A percentile compares a stretch with the other conserved stretches of the same genome.
Evolutionary conservation across 2,113 vertebrate species (phyloP).

Genomic region (Nanorana parkeri): DNA sequence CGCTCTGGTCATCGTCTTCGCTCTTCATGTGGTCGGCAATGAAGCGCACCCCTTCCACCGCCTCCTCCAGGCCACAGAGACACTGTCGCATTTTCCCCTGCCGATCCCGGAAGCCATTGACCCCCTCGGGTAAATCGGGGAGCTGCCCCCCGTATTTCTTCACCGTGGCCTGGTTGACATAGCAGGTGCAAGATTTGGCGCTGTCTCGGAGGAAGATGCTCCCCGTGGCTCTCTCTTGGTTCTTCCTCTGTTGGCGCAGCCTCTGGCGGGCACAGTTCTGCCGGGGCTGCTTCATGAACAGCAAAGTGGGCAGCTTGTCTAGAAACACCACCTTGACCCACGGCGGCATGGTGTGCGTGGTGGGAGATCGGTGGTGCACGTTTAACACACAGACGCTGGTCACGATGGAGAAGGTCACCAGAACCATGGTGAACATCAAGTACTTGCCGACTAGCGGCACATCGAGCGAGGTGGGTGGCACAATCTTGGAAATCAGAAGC

Average conservation of each 20-base stretch:
- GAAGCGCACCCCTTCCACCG: constrained; percentile 92
- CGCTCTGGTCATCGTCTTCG: constrained; percentile 94
- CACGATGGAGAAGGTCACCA: constrained; percentile 96
- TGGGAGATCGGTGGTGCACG: constrained; percentile 93
- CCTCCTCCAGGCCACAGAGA: constrained; percentile 85
- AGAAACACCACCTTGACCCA: constrained; percentile 94
- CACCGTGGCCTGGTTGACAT: constrained; percentile 79
- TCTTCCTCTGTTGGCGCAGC: constrained; percentile 79
- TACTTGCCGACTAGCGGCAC: constrained; percentile 95
- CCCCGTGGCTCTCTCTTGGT: constrained; percentile 62
- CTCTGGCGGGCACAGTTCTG: constrained; percentile 89
- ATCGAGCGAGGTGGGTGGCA: constrained; percentile 91
- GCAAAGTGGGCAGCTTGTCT: constrained; percentile 86
- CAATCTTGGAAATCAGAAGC: constrained; percentile 95
- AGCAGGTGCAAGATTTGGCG: constrained; percentile 81
- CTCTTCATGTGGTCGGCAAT: constrained; percentile 95
- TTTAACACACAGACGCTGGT: constrained; percentile 96
- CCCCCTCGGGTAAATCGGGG: constrained; percentile 67
- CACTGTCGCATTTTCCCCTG: constrained; percentile 66
- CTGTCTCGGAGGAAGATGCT: constrained; percentile 65
- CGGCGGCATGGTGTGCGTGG: constrained; percentile 95
- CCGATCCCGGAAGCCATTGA: constrained; percentile 77
- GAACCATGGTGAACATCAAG: constrained; percentile 98
- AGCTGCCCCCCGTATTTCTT: constrained; percentile 71
- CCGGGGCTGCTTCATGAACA: constrained; percentile 92